Percentiles rank a stretch among this genome's conserved stretches.
Conservation (phyloP, 2,797 vertebrate genomes). For the Tolypeutes matacus region DNA sequence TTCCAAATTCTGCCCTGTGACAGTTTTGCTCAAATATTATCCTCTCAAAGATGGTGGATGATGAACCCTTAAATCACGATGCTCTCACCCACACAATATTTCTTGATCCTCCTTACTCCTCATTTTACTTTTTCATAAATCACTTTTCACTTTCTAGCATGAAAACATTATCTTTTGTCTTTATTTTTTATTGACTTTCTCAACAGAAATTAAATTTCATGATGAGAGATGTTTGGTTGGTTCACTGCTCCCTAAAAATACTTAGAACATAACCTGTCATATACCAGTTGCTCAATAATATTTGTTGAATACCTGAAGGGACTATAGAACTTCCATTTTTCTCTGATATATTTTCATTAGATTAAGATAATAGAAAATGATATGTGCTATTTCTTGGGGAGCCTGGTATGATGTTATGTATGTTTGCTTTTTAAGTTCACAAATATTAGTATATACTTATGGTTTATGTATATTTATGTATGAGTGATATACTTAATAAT, state of each 20-base stretch:
- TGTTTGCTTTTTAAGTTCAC: no score
- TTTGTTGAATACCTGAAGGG: no score
- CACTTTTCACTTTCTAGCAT: not conserved
- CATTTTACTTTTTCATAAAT: not conserved
- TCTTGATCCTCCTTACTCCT: not conserved
- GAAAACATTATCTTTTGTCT: not conserved
- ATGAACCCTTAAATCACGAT: not conserved
- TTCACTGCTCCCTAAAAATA: not conserved
- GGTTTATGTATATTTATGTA: no score
- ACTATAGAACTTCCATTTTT: not conserved
- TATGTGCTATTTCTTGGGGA: not conserved
- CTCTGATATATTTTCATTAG: not conserved
- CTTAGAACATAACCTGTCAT: fast-evolving
- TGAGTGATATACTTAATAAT: no score
- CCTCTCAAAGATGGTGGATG: fast-evolving
- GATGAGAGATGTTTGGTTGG: not conserved
- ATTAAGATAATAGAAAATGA: not conserved
- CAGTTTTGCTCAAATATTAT: not conserved
- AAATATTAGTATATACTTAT: no score
- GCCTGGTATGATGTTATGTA: no score
- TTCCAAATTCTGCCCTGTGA: not conserved
- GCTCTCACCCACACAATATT: no score
- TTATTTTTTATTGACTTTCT: not conserved
- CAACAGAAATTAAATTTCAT: not conserved
- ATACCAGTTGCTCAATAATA: not conserved